phyloP scores from a whole-genome alignment of 2,888 invertebrate genomes.

The Dryobota labecula region DNA sequence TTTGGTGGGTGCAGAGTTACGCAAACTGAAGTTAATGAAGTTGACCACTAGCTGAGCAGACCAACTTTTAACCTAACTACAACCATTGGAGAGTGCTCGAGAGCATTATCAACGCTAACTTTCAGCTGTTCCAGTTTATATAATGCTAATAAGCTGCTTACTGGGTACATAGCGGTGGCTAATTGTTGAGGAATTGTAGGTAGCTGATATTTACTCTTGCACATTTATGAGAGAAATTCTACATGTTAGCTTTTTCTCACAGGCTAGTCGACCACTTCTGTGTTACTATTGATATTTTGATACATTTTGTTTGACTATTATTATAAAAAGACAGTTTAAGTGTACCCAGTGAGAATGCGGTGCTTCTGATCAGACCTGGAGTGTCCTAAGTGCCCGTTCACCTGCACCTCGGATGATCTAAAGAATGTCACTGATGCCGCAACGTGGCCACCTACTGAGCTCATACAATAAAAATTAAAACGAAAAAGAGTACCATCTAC shows the following conservation, averaged over 20 bases:
- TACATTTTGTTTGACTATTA: background rate
- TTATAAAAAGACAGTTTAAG: too few species aligned
- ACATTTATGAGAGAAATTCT: background rate
- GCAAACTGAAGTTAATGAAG: constrained; percentile 38
- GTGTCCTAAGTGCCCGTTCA: too few species aligned
- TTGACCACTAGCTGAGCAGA: constrained; percentile 36
- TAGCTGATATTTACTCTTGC: background rate
- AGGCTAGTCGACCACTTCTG: background rate
- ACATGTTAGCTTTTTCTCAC: background rate
- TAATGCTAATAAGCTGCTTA: constrained; percentile 36
- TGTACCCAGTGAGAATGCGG: too few species aligned
- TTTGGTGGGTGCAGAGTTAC: constrained; percentile 21
- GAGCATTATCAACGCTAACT: constrained; percentile 46
- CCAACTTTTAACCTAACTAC: constrained; percentile 51
- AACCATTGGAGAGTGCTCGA: constrained; percentile 33
- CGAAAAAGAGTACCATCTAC: too few species aligned
- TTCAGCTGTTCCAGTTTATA: constrained; percentile 40
- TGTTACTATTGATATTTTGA: constrained; percentile 4
- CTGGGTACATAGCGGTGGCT: background rate
- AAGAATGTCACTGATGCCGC: too few species aligned
- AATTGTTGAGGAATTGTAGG: constrained; percentile 1
- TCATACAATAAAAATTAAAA: too few species aligned
- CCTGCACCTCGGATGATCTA: too few species aligned
- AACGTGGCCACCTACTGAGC: too few species aligned
- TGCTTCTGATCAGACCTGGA: too few species aligned